Percentiles rank a stretch among this genome's conserved stretches.
Evolutionary conservation across 2,113 vertebrate species (phyloP).

Genomic region (Daubentonia madagascariensis): DNA sequence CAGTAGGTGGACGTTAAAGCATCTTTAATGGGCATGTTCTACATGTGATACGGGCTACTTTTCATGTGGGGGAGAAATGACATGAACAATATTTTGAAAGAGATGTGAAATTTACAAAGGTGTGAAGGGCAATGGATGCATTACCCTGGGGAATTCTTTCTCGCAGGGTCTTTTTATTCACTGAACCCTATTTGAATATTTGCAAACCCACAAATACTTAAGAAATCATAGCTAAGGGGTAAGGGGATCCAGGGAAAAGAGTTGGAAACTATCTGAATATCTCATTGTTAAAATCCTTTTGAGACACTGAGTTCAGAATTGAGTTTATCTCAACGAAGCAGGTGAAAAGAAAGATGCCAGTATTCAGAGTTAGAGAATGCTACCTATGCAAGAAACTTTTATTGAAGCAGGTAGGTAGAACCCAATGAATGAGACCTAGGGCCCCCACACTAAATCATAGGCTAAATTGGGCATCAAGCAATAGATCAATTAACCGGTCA

Average conservation of each 20-base stretch:
- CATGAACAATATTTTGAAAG: constrained; percentile 69
- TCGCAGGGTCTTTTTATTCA: neutral
- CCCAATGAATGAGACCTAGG: neutral
- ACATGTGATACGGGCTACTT: constrained; percentile 71
- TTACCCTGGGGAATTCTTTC: neutral
- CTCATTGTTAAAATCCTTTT: neutral
- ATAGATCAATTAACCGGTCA: neutral
- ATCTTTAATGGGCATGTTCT: constrained; percentile 74
- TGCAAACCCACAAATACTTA: neutral
- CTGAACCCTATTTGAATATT: neutral
- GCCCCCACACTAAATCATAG: neutral
- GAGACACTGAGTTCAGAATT: neutral
- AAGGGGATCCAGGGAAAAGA: neutral
- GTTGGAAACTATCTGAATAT: neutral
- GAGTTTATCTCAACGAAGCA: neutral
- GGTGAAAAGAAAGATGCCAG: neutral
- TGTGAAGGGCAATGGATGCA: neutral
- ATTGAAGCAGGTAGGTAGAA: neutral
- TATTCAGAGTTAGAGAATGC: neutral
- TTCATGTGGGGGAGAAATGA: constrained; percentile 74
- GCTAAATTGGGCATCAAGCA: neutral
- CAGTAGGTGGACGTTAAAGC: constrained; percentile 65
- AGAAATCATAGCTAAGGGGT: neutral
- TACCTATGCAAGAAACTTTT: neutral
- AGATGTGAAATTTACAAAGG: constrained; percentile 58